These are phyloP conservation scores for Porites lutea DNA, from an alignment of 64 coral and sea anemone genomes.

Conservation along the genomic window DNA sequence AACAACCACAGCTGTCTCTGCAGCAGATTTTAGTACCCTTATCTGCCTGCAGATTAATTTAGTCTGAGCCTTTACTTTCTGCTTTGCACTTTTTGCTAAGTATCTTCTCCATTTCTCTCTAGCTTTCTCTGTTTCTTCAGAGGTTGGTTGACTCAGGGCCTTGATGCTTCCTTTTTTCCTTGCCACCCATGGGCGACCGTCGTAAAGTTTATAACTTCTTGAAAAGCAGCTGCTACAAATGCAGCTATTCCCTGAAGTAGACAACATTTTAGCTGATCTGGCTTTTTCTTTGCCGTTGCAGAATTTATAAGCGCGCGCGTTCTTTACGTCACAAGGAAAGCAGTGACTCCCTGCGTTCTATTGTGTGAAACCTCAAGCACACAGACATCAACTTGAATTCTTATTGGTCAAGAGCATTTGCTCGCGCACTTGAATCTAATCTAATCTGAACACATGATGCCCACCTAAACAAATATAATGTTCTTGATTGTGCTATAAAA, in stretches of 20 bases:
- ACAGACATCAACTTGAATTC: background rate
- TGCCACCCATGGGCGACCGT: background rate
- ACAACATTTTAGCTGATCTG: background rate
- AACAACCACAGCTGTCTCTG: background rate
- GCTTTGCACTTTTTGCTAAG: background rate
- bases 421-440: too few species aligned
- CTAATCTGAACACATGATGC: too few species aligned
- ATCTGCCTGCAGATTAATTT: background rate
- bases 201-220: background rate
- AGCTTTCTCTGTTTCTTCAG: background rate
- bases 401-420: background rate
- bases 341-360: background rate
- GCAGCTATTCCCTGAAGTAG: background rate
- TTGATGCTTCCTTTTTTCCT: background rate
- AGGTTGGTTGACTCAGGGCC: background rate
- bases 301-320: background rate
- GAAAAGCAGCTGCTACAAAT: constrained; percentile 35
- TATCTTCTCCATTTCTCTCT: background rate
- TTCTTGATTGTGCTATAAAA: too few species aligned
- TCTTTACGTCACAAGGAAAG: constrained; percentile 7
- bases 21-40: background rate
- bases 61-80: background rate
- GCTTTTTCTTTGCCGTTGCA: background rate
- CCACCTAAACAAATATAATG: too few species aligned
- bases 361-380: background rate